Conservation (phyloP, 1,140 invertebrate species). For the Danaus plexippus region DNA sequence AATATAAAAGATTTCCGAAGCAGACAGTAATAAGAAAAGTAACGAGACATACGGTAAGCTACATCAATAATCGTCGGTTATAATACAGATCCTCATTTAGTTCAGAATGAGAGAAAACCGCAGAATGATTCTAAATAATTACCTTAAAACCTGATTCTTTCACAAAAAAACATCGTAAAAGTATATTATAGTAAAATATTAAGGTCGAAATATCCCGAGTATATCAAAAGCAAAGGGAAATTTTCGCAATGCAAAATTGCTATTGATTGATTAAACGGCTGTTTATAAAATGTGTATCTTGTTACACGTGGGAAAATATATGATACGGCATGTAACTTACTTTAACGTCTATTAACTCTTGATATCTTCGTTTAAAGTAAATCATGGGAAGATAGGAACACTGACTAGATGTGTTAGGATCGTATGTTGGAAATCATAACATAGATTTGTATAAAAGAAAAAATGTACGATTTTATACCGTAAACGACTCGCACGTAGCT, state of each 20-base stretch:
- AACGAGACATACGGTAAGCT: conserved; percentile 48
- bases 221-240: too few relatives aligned
- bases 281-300: conserved; percentile 59
- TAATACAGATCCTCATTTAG: conserved; percentile 56
- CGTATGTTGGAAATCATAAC: too few relatives aligned
- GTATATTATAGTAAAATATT: conserved; percentile 33
- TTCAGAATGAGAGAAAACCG: conserved; percentile 51
- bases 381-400: too few relatives aligned
- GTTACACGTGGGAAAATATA: conserved; percentile 63
- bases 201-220: too few relatives aligned
- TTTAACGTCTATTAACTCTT: too few relatives aligned
- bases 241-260: too few relatives aligned
- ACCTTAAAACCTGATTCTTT: conserved; percentile 48
- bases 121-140: conserved; percentile 66
- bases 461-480: too few relatives aligned
- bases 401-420: too few relatives aligned
- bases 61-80: conserved; percentile 61
- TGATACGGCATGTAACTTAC: conserved; percentile 29
- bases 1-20: not conserved
- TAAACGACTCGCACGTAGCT: too few relatives aligned
- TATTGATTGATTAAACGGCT: conserved; percentile 17
- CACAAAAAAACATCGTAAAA: conserved; percentile 61
- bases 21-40: conserved; percentile 25
- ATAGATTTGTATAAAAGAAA: too few relatives aligned
- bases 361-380: too few relatives aligned